Percentiles rank a stretch among this genome's conserved stretches.
Conservation (phyloP, 2,113 vertebrate genomes). For the Leucosticte australis region DNA sequence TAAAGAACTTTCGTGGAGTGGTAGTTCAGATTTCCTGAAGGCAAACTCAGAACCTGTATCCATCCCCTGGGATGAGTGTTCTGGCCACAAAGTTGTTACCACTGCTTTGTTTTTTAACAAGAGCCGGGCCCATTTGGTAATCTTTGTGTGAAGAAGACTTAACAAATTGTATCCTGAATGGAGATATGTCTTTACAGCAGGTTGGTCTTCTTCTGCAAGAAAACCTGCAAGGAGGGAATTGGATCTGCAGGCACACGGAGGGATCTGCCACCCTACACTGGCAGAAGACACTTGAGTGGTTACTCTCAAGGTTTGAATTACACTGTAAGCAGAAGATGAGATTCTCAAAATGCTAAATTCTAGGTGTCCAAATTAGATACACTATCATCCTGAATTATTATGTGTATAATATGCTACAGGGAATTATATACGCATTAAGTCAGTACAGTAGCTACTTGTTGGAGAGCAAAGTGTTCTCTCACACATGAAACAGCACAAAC, state of each 20-base stretch:
- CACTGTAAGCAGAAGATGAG: neutral
- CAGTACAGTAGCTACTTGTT: neutral
- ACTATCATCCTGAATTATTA: neutral
- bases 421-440: neutral
- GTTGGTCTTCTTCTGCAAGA: neutral
- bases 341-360: neutral
- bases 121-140: neutral
- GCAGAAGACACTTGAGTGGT: neutral
- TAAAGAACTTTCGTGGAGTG: neutral
- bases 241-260: neutral
- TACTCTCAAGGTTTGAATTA: neutral
- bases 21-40: neutral
- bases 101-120: neutral
- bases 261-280: neutral
- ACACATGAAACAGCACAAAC: neutral
- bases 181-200: neutral
- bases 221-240: neutral
- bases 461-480: neutral
- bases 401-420: accelerated
- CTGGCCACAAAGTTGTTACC: neutral
- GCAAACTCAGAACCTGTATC: neutral
- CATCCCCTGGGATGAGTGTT: neutral
- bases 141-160: neutral
- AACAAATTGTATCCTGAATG: neutral
- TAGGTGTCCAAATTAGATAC: neutral